A percentile compares a stretch with the other conserved stretches of the same genome.
These are phyloP conservation scores for Muscicapa comitata DNA, from an alignment of 2,797 vertebrate species.

Conservation along the genomic window DNA sequence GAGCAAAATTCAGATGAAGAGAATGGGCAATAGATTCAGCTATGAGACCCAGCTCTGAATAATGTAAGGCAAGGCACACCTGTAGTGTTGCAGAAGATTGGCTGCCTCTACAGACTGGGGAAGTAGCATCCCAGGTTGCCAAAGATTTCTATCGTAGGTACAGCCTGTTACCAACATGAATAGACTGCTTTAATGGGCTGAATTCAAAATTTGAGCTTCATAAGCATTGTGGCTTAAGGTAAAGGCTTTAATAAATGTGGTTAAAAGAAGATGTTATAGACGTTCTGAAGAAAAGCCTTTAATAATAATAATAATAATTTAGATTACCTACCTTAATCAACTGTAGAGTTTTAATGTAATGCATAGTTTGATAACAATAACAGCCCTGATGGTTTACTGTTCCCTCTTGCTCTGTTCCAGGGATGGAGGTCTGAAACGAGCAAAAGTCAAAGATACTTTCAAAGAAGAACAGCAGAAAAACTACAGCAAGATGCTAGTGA, in stretches of 20 bases:
- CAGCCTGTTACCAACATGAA: neutral
- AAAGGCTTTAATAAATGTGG: neutral
- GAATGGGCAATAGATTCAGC: neutral
- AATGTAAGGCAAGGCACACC: neutral
- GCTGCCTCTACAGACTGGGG: neutral
- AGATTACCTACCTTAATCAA: neutral
- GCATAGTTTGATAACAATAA: neutral
- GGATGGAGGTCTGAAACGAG: constrained; percentile 92
- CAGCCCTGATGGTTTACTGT: neutral
- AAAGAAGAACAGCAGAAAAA: constrained; percentile 93
- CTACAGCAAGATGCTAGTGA: constrained; percentile 90
- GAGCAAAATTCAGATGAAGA: neutral
- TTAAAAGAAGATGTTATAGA: neutral
- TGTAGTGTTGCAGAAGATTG: neutral
- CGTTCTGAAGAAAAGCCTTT: neutral
- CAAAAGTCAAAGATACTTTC: constrained; percentile 87
- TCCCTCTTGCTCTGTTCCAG: constrained; percentile 66
- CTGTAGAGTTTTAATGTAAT: neutral
- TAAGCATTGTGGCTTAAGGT: neutral
- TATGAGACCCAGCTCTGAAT: neutral
- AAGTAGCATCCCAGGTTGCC: neutral
- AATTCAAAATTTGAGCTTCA: neutral
- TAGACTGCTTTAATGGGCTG: neutral
- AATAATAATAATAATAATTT: neutral
- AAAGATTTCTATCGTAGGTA: neutral